phyloP scores from a whole-genome alignment of 2,888 invertebrate genomes.

The Dromius quadrimaculatus region DNA sequence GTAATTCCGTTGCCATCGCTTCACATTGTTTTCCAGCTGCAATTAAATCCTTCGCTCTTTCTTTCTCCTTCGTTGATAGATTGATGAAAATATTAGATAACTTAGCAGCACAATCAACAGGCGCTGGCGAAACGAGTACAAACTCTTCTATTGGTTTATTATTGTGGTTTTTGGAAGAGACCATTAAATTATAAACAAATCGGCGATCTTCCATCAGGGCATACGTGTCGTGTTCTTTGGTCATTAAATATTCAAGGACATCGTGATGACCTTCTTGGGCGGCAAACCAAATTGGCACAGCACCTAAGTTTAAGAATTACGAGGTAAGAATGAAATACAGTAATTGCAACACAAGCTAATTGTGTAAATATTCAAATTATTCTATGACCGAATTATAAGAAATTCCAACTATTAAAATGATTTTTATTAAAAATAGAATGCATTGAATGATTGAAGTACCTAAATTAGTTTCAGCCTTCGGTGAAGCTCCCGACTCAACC shows the following conservation, averaged over 20 bases:
- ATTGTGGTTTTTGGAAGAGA: constrained; percentile 94
- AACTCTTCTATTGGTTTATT: constrained; percentile 98
- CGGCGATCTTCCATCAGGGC: constrained; percentile 97
- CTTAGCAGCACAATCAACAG: constrained; percentile 98
- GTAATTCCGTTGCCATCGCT: constrained; percentile 95
- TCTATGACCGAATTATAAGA: too few species aligned
- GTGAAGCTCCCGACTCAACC: constrained; percentile 95
- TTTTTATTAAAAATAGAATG: too few species aligned
- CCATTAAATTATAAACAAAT: constrained; percentile 98
- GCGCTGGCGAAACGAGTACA: constrained; percentile 98
- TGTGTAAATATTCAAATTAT: too few species aligned
- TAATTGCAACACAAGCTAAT: too few species aligned
- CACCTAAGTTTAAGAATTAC: too few species aligned
- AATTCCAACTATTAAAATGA: too few species aligned
- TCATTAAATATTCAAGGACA: constrained; percentile 94
- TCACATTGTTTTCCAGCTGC: constrained; percentile 97
- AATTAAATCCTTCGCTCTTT: constrained; percentile 95
- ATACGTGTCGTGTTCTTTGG: constrained; percentile 98
- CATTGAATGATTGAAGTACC: too few species aligned
- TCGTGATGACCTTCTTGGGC: constrained; percentile 97
- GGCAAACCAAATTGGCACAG: constrained; percentile 98
- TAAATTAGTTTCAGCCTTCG: constrained; percentile 91
- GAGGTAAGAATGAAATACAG: too few species aligned
- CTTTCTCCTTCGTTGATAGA: constrained; percentile 95
- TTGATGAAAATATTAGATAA: constrained; percentile 91